A percentile compares a stretch with the other conserved stretches of the same genome.
Conservation (phyloP, 2,113 vertebrate species). For the Coptodon bakossiorum region DNA sequence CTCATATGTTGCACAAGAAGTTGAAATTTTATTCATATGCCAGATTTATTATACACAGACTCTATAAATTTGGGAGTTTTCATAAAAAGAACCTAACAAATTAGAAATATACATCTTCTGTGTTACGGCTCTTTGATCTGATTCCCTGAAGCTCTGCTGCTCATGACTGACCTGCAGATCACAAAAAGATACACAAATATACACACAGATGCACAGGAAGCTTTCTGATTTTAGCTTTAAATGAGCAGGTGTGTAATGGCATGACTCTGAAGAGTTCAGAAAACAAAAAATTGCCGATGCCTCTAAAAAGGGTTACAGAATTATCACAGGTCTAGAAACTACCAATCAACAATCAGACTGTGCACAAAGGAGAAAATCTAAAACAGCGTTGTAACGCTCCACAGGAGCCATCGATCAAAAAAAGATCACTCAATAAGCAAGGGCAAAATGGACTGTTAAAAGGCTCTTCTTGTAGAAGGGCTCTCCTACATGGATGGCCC, state of each 20-base stretch:
- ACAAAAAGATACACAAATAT: neutral
- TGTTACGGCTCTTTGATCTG: constrained; percentile 24
- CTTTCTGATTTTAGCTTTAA: neutral
- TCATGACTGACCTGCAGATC: neutral
- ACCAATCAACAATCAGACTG: neutral
- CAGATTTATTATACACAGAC: neutral
- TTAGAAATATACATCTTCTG: neutral
- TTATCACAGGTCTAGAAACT: neutral
- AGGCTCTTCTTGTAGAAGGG: neutral
- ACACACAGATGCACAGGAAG: neutral
- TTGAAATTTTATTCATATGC: neutral
- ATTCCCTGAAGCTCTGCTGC: neutral
- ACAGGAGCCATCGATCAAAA: neutral
- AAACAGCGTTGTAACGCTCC: neutral
- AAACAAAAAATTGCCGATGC: neutral
- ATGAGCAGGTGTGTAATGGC: neutral
- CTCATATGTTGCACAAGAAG: neutral
- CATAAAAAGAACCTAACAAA: neutral
- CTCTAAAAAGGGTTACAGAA: neutral
- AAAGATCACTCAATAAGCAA: neutral
- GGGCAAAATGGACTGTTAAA: neutral
- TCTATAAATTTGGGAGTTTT: neutral
- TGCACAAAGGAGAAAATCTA: neutral
- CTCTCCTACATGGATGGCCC: neutral
- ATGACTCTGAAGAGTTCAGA: neutral